Conservation (phyloP, 2,888 invertebrate genomes). For the Lasioglossum morio region DNA sequence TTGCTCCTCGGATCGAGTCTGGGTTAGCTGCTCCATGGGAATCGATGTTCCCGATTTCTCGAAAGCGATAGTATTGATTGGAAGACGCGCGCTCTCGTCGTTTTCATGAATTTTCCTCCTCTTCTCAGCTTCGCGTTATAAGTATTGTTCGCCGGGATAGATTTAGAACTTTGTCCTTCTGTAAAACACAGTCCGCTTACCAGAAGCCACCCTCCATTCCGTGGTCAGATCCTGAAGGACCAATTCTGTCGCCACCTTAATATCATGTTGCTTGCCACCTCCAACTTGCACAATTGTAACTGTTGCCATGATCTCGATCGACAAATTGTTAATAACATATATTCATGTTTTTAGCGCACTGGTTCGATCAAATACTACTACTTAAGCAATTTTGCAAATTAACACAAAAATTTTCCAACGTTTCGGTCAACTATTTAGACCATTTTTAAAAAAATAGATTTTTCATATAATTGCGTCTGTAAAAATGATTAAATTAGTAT, state of each 20-base stretch:
- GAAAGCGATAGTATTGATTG: conserved; percentile 54
- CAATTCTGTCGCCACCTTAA: background rate
- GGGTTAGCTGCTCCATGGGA: conserved; percentile 49
- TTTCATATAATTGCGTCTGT: too few relatives aligned
- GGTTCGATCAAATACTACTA: too few relatives aligned
- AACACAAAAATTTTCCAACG: too few relatives aligned
- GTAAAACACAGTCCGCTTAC: background rate
- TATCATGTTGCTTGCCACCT: background rate
- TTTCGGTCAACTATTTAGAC: too few relatives aligned
- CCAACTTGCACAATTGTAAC: background rate
- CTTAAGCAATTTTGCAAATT: too few relatives aligned
- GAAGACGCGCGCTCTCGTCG: background rate
- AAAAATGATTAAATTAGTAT: too few relatives aligned
- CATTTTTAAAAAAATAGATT: too few relatives aligned
- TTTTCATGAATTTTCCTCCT: conserved; percentile 57
- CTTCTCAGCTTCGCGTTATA: background rate
- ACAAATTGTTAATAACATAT: too few relatives aligned
- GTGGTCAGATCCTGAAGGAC: background rate
- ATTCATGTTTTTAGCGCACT: too few relatives aligned
- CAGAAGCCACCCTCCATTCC: background rate
- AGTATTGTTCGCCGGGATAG: conserved; percentile 13
- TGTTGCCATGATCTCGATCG: too few relatives aligned
- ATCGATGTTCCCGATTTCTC: conserved; percentile 59
- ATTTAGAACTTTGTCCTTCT: conserved; percentile 17
- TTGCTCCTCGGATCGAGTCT: conserved; percentile 25